Conservation (phyloP, 1,140 invertebrate genomes). For the Brachionus asplanchnoidis region DNA sequence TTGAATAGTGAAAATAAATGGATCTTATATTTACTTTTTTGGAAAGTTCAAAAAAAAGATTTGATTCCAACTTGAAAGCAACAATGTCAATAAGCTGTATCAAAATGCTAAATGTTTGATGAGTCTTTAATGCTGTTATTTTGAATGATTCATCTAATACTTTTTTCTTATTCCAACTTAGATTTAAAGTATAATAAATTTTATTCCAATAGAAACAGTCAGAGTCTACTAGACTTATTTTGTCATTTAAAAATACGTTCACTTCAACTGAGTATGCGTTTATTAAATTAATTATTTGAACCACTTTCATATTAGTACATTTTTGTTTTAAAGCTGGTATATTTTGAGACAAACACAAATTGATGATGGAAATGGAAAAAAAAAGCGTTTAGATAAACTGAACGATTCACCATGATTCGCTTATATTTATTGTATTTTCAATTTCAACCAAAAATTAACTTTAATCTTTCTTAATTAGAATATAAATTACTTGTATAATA, state of each 20-base stretch:
- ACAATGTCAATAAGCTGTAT: not conserved
- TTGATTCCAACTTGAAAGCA: not conserved
- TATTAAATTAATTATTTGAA: too few relatives aligned
- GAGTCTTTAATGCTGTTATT: not conserved
- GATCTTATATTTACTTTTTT: not conserved
- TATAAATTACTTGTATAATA: too few relatives aligned
- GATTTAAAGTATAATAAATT: not conserved
- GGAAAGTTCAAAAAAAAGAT: not conserved
- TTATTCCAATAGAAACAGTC: not conserved
- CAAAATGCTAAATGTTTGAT: not conserved
- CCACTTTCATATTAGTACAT: too few relatives aligned
- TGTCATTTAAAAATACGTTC: not conserved
- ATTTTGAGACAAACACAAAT: too few relatives aligned
- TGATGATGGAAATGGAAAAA: too few relatives aligned
- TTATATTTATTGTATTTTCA: too few relatives aligned
- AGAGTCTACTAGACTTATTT: not conserved
- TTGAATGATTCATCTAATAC: not conserved
- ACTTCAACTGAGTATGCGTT: not conserved
- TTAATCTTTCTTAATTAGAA: too few relatives aligned
- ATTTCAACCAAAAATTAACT: too few relatives aligned
- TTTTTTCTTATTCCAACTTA: not conserved
- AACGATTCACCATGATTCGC: too few relatives aligned
- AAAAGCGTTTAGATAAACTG: too few relatives aligned
- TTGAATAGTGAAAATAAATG: not conserved
- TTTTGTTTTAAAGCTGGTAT: too few relatives aligned